Evolutionary conservation across 2,888 invertebrate genomes (phyloP), one percentile per base, ranked within the genome.

Genomic region (Drosophila koepferae): DNA sequence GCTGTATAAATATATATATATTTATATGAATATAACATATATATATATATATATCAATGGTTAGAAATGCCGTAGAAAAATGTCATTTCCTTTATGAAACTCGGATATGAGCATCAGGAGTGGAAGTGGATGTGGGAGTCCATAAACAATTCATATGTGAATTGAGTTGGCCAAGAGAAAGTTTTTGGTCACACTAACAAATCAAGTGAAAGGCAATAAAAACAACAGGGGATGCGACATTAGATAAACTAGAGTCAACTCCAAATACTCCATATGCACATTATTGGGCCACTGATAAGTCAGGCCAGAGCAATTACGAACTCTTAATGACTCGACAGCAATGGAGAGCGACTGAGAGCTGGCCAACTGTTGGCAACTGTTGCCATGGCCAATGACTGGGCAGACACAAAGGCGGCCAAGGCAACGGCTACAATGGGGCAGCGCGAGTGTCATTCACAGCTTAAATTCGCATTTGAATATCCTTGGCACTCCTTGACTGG

Each of bases 41-140:
- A 83, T 82, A 86, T 88, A 79, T n/a, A n/a, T n/a, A 20, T 20
- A 20, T 20, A 20, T 72, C 80, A 82, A 69, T 81, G 53, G 66
- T 63, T 63, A 55, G 41, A 69, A 71, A 63, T 69, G 74, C 61
- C 70, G 59, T 73, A 78, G 78, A 89, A 89, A 81, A 83, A 85
- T 82, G 82, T 79, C 81, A 91, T 90, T 91, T 90, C 90, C 90
- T 88, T 80, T 82, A 82, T 85, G 80, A 80, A 75, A 74, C 56
- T 76, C 86, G 89, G 89, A 90, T 86, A 82, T 86, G 83, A 77
- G 74, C 61, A 53, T 60, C 49, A 12, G 16, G 16, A 46, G 16
- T 46, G 23, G 44, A 14, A 6, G 20, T 44, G 44, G 56, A 1
- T 5, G 44, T 44, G 20, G 55, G 41, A 54, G 34, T 41, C 69